Base-by-base conservation (phyloP, 1,140 invertebrate genomes). In the Coptotermes formosanus region DNA sequence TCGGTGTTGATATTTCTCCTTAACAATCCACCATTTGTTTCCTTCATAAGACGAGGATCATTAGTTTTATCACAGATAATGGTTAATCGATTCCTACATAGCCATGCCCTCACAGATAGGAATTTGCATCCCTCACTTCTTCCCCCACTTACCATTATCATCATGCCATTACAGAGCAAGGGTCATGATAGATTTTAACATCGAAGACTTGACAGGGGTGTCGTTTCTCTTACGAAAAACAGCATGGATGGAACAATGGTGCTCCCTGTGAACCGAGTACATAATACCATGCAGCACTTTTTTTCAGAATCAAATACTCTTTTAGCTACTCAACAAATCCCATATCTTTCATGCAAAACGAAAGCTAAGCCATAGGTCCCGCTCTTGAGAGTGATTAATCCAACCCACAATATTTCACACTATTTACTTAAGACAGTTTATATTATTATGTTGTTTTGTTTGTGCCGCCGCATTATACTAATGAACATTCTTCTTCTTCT, bases 41-140 rank as follows among this genome's bases (percentile, higher is more conserved):
- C n/a, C 64, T 8, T 30, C 64, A 25, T 75, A 75, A 75, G 64
- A 75, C 64, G 64, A 75, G n/a, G 64, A 25, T 75, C 64, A 75
- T 75, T 75, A 75, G 25, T 75, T 75, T 75, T 75, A 75, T 75
- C 64, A 75, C 64, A 75, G 64, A 75, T 75, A 75, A 75, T 25
- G 64, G 64, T 75, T 75, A 75, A 75, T 75, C 64, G 64, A 75
- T 75, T 75, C 64, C 64, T 75, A 75, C n/a, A 75, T 75, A 75
- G 64, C 64, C n/a, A 30, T 75, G 64, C n/a, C 64, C 64, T 75
- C n/a, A 75, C 64, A 75, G 64, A 75, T 6, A 75, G 64, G 30
- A 75, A 75, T 75, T 75, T 75, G 64, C 64, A 75, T 75, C 59
- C 59, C 12, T 25, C 64, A 4, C 16, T 30, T 30, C 64, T 30